Evolutionary conservation across 2,113 vertebrate genomes (phyloP).

Genomic region (Struthidea cinerea): DNA sequence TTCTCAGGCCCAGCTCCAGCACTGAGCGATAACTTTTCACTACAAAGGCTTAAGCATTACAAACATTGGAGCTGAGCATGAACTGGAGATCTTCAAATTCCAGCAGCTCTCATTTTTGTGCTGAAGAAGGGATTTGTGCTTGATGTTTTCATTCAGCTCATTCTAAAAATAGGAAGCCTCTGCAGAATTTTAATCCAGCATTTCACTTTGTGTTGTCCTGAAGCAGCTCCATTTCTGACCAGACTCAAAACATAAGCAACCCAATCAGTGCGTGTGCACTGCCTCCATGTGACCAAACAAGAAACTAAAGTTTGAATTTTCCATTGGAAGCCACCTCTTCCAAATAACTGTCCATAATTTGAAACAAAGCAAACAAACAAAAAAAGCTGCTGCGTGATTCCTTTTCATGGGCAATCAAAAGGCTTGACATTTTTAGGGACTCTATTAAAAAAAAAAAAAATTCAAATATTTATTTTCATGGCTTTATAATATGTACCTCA

Average conservation of each 20-base stretch:
- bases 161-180: background rate
- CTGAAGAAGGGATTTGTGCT: background rate
- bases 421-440: background rate
- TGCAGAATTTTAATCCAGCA: background rate
- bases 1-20: background rate
- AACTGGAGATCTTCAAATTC: background rate
- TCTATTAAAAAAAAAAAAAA: background rate
- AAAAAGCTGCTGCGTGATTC: background rate
- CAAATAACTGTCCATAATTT: background rate
- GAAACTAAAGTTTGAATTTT: background rate
- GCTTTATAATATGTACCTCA: background rate
- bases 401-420: background rate
- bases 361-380: background rate
- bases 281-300: background rate
- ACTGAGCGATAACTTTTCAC: background rate
- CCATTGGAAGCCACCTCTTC: background rate
- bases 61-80: background rate
- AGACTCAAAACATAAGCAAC: background rate
- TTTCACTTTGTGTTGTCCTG: background rate
- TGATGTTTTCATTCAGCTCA: background rate
- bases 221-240: background rate
- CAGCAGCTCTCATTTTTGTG: background rate
- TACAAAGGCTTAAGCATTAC: background rate
- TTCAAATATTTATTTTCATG: background rate
- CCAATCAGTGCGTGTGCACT: fast-evolving